Base-by-base conservation (phyloP, 1,140 invertebrate species). In the Micrasema minimum region DNA sequence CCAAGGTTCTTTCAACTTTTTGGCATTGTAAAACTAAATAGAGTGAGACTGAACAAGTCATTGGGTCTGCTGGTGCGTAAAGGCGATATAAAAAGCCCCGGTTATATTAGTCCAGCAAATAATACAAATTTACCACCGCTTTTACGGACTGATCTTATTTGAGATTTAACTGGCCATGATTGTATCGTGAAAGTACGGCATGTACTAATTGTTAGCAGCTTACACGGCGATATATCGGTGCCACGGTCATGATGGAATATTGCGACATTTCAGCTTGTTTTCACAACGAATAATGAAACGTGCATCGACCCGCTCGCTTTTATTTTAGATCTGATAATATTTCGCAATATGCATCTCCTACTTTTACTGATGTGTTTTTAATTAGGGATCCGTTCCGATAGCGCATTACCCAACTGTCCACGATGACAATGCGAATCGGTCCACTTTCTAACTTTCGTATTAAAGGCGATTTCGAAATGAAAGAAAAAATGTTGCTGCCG, bases 361-460 rank as follows among this genome's bases (percentile, higher is more conserved):
- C 35, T 38, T 20, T 59, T 59, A 59, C 35, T 59, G 26, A 59
- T 59, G 35, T 41, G 26, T 20, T 38, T 59, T 38, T 62, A 46
- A 62, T 62, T 62, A 7, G 20, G 14, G 12, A 46, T 46, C 43
- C 20, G 43, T 14, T 3, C 14, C 5, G 20, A 46, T 62, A 45
- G 41, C 22, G 43, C n/a, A 18, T 64, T 64, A 20, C 59, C 59
- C 43, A 46, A 64, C 59, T 46, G 59, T 20, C 43, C 59, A 46
- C 22, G 59, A 64, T 64, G 59, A 64, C 59, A 46, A 64, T 26
- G 59, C 59, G 59, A 46, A 64, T 64, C 59, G 59, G 59, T 64
- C 43, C 23, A 64, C 59, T 64, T 64, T 64, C 59, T 64, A 64
- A 64, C 59, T 64, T 45, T 64, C 59, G 23, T 64, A 64, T 64